Base-by-base conservation (phyloP, 2,797 vertebrate species). In the Zalophus californianus region DNA sequence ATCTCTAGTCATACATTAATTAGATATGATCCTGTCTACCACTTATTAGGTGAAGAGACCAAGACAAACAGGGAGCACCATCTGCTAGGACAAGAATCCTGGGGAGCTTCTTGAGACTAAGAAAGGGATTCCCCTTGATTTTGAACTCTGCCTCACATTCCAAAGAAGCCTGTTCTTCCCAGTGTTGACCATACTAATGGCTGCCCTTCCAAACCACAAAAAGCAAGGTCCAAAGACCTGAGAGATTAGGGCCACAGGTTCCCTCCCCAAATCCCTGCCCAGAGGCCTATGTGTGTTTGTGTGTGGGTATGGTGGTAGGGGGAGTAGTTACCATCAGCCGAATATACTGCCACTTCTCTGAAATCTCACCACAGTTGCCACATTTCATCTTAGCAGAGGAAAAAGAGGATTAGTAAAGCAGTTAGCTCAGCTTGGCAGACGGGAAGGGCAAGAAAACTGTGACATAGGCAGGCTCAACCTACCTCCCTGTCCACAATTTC, bases 311-410 rank as follows among this genome's bases (percentile, higher is more conserved):
- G n/a, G 41, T 21, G 41, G 62, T 1, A 10, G 21, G 25, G 15
- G 54, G n/a, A 38, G 70, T 18, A 83, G 99, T 97, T 98, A 99
- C 99, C 99, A 98, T 98, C 56, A 99, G 92, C 12, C 99, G 99
- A 58, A 99, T 96, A 83, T 99, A 99, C 95, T 99, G 99, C 99
- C 99, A 99, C 98, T 99, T 99, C 64, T 99, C 99, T 21, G 99
- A 99, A 93, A 99, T 97, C 96, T 99, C 99, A 0, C 99, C 99
- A 95, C 99, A 99, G 98, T 99, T 99, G 60, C 99, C 99, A 98
- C 99, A 99, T 98, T 99, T 99, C 93, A 99, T 98, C 99, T 99
- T 83, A 64, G 97, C 86, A 52, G 80, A 60, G 89, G 83, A 70
- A 96, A 90, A 87, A 93, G 12, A 88, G 9, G n/a, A 64, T 95